Percentiles rank a stretch among this genome's conserved stretches.
Conservation (phyloP, 2,797 vertebrate species). For the Fratercula arctica region DNA sequence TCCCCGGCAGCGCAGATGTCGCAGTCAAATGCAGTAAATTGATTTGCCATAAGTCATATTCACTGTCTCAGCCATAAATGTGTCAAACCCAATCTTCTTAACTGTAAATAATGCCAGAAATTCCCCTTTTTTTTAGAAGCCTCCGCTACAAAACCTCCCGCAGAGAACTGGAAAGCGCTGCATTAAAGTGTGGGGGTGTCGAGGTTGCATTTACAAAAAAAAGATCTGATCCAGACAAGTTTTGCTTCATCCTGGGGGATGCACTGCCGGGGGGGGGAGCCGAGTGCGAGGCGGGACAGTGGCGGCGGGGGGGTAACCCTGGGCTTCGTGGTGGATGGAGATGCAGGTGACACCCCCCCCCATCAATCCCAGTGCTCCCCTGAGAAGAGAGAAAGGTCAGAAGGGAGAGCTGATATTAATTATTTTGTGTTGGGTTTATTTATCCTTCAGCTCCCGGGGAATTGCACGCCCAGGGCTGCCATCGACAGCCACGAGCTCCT, state of each 20-base stretch:
- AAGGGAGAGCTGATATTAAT: background rate
- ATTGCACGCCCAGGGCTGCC: background rate
- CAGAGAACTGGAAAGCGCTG: background rate
- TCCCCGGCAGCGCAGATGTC: background rate
- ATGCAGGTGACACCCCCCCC: background rate
- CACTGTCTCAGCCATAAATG: constrained; percentile 15
- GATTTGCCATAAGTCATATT: constrained; percentile 52
- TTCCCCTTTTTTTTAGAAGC: background rate
- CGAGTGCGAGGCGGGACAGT: background rate
- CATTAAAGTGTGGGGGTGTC: background rate
- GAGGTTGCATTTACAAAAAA: background rate
- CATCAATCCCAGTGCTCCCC: background rate
- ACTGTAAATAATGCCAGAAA: constrained; percentile 41
- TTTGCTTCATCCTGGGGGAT: background rate
- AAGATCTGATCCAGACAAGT: background rate
- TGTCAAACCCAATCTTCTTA: constrained; percentile 31
- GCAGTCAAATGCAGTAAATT: constrained; percentile 12
- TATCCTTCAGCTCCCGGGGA: background rate
- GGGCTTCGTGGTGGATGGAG: background rate
- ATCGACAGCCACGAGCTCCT: background rate
- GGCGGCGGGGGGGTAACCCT: background rate
- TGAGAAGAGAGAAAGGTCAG: background rate
- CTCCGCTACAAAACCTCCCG: background rate
- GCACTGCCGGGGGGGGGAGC: fast-evolving
- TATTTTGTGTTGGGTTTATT: background rate